These are phyloP conservation scores for Crax fasciolata DNA, from an alignment of 2,797 vertebrate species.

Conservation along the genomic window DNA sequence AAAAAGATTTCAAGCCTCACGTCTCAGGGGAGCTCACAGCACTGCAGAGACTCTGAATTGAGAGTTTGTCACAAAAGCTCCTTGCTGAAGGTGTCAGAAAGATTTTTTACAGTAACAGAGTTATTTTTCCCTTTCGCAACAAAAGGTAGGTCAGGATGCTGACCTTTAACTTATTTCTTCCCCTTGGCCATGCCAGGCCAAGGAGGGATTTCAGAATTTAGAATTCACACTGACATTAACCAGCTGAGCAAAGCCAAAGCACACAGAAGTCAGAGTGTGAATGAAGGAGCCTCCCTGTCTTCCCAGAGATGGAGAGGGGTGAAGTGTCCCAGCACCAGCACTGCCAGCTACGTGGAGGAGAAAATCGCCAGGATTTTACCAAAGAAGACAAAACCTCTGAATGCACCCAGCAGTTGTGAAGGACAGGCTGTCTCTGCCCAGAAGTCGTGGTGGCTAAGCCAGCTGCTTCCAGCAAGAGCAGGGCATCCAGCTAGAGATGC, in stretches of 20 bases:
- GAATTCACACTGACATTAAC: not conserved
- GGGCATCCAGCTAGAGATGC: not conserved
- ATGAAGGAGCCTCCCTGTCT: not conserved
- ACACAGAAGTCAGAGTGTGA: not conserved
- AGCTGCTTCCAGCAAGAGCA: slow-evolving; percentile 1
- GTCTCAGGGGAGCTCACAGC: not conserved
- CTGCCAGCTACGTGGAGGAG: not conserved
- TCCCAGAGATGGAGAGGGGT: not conserved
- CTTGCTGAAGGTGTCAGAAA: slow-evolving; percentile 2
- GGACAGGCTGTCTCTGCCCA: not conserved
- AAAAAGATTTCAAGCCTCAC: not conserved
- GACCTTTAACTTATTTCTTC: not conserved
- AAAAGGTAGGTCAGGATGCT: slow-evolving; percentile 10
- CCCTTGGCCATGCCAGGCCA: accelerated
- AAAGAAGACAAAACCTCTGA: slow-evolving; percentile 1
- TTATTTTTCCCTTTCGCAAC: slow-evolving; percentile 11
- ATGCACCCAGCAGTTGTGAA: not conserved
- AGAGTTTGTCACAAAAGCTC: not conserved
- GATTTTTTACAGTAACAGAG: not conserved
- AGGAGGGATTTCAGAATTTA: not conserved
- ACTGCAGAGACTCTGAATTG: not conserved
- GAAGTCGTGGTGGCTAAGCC: not conserved
- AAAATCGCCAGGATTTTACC: not conserved
- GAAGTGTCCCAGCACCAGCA: not conserved
- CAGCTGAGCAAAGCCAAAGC: not conserved